Evolutionary conservation across 2,113 vertebrate species (phyloP), one percentile per base, ranked within the genome.

Genomic region (Sterrhoptilus dennistouni): DNA sequence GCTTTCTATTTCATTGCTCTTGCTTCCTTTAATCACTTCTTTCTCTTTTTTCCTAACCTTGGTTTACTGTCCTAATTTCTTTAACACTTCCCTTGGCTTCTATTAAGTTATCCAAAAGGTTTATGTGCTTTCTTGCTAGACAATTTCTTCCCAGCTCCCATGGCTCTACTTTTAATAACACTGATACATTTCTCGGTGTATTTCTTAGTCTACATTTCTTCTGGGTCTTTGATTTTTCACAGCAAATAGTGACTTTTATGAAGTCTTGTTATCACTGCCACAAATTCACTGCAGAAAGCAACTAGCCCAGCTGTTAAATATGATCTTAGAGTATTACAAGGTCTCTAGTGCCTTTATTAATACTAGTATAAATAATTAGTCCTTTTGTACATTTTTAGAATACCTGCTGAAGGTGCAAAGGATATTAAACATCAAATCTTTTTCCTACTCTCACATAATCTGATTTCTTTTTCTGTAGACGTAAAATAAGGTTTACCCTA

Each of bases 11-110:
- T 94, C 59, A 71, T 60, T 87, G 53, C n/a, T 45, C 29, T 72
- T 88, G 7, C 31, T 76, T 27, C 69, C 44, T 87, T 50, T 93
- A 94, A 93, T 89, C 2, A 9, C 21, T 27, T 83, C 12, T 64
- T 92, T 75, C 13, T 76, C 65, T 70, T 74, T 38, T 81, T 81
- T 83, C 77, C 84, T 70, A 92, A 86, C 42, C 31, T 87, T 52
- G 56, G 49, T 91, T 95, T 97, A 89, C 79, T 82, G 69, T 63
- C 92, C 84, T 91, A 93, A 97, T 96, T 93, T 96, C 88, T 93
- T 93, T 95, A 95, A 92, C 60, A 52, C 81, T 95, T 93, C 88
- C 86, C 90, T 70, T 59, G 60, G 44, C n/a, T 92, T 95, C 90
- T 96, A 33, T 90, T 92, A 94, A 89, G 23, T 54, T 68, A 69